phyloP scores from a whole-genome alignment of 2,113 vertebrate species.

The Collichthys lucidus region DNA sequence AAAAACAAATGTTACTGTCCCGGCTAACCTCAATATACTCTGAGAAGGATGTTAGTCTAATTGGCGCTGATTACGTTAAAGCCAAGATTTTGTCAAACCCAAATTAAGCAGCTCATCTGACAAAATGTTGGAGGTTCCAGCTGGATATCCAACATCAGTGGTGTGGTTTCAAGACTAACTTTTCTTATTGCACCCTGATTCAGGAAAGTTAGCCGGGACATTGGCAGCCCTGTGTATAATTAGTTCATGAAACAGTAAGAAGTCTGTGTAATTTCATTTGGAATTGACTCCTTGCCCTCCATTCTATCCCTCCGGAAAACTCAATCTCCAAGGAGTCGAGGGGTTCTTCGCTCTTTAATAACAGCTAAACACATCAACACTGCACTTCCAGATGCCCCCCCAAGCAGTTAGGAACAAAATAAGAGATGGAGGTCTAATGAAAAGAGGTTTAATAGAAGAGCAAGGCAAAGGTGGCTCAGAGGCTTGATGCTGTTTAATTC shows the following conservation, averaged over 20 bases:
- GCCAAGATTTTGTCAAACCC: slow-evolving; percentile 36
- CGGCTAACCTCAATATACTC: slow-evolving; percentile 13
- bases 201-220: slow-evolving; percentile 54
- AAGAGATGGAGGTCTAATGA: slow-evolving; percentile 80
- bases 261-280: slow-evolving; percentile 75
- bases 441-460: slow-evolving; percentile 80
- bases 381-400: slow-evolving; percentile 56
- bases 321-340: slow-evolving; percentile 70
- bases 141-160: slow-evolving; percentile 20
- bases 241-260: slow-evolving; percentile 72
- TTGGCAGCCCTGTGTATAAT: slow-evolving; percentile 64
- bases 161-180: slow-evolving; percentile 25
- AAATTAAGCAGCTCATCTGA: slow-evolving; percentile 36
- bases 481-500: slow-evolving; percentile 77
- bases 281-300: slow-evolving; percentile 71
- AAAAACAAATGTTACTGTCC: slow-evolving; percentile 37
- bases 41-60: slow-evolving; percentile 24
- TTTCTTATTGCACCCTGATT: slow-evolving; percentile 25
- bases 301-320: slow-evolving; percentile 69
- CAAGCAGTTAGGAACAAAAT: slow-evolving; percentile 70
- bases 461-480: slow-evolving; percentile 75
- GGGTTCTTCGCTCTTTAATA: slow-evolving; percentile 75
- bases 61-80: slow-evolving; percentile 23
- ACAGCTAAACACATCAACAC: slow-evolving; percentile 79
- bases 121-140: slow-evolving; percentile 15